Base-by-base conservation (phyloP, 2,888 invertebrate species). In the Pachymerium ferrugineum region DNA sequence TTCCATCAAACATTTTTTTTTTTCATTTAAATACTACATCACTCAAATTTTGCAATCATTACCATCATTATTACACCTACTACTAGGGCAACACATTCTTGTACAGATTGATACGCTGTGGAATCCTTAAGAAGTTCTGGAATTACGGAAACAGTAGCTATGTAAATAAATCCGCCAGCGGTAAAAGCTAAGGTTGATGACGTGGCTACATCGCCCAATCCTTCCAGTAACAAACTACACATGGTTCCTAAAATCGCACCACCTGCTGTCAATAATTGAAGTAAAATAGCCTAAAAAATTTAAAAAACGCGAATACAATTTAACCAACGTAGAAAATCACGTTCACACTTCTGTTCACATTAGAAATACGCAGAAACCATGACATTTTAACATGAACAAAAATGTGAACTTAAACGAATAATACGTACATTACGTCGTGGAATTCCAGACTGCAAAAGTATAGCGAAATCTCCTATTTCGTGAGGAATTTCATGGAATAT, bases 381-480 rank as follows among this genome's bases (percentile, higher is more conserved):
- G n/a, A n/a, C n/a, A n/a, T n/a, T n/a, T n/a, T n/a, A n/a, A n/a
- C n/a, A n/a, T n/a, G n/a, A n/a, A n/a, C n/a, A n/a, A n/a, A n/a
- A n/a, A n/a, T n/a, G n/a, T n/a, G n/a, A n/a, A n/a, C n/a, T n/a
- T 54, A 22, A 10, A 10, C 3, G 16, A 3, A 22, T 12, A 22
- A n/a, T 16, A 54, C 47, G 1, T 62, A 62, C 62, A 28, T 25
- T 62, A 12, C 62, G 62, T 28, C 62, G 62, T 8, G 92, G 91
- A 81, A 96, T 97, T 28, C 99, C 99, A 69, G 97, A 97, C 83
- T 98, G 97, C 74, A 99, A 90, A 74, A 99, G 88, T 82, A 99
- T 98, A 14, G 99, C 99, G 86, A 97, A 99, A 83, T 99, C 99
- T 42, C 99, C 99, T 81, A 99, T 97, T 85, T 99, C 99, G 85